Evolutionary conservation across 2,797 vertebrate genomes (phyloP), one percentile per base, ranked within the genome.

Genomic region (Myioborus miniatus): DNA sequence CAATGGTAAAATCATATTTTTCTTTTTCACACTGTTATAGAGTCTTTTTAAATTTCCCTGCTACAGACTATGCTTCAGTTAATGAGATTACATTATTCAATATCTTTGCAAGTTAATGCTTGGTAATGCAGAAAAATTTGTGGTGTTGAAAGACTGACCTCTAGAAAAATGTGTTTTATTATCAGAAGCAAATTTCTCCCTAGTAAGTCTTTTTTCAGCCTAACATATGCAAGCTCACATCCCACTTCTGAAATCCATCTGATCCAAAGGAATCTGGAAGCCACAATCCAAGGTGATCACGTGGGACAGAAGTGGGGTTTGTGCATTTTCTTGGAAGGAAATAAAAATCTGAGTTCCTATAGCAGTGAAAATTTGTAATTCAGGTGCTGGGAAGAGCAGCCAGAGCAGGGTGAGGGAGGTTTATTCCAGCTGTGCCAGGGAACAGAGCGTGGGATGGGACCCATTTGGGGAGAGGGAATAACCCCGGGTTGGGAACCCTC

Each of bases 11-110:
- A 32, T 67, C 1, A 14, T 69, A 24, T 50, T 67, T 77, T 53
- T 20, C 9, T 56, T 69, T 78, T 62, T 10, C 43, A 64, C 11
- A 12, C 12, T 43, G 3, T 22, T 58, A 46, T 2, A 36, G 44
- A 83, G 21, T 27, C 39, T 39, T 67, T 81, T 30, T 3, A 67
- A 77, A 63, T 65, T 72, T 80, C 56, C 47, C 32, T 60, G 12
- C 34, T 64, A 34, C 32, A 89, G 37, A 63, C 55, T 34, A 0
- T 47, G 68, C 29, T 83, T 80, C 36, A 72, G 32, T 85, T 90
- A 55, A 92, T 86, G 79, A 84, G 27, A 53, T 68, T 32, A 27
- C 24, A 72, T 91, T 65, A 76, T 55, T 72, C 36, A 68, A 14
- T 76, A 69, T 55, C 44, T 75, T 55, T 39, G 20, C 70, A 83